These are phyloP conservation scores for Eupithecia abbreviata DNA, from an alignment of 2,888 invertebrate species.

Conservation along the genomic window DNA sequence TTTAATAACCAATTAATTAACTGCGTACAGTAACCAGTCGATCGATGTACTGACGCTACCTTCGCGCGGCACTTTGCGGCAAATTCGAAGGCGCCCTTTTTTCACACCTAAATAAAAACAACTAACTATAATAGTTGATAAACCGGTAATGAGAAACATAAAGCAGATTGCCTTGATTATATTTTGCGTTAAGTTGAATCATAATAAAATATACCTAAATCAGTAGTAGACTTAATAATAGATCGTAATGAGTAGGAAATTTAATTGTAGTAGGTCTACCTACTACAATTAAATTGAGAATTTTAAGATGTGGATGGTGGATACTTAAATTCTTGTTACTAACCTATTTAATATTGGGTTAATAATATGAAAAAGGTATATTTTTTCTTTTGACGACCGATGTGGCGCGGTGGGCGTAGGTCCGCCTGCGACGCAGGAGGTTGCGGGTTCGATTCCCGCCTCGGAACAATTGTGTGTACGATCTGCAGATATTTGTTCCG, in stretches of 20 bases:
- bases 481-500: too few relatives aligned
- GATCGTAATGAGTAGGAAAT: neutral
- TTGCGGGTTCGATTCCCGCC: too few relatives aligned
- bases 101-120: neutral
- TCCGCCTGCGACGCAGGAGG: too few relatives aligned
- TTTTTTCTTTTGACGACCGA: too few relatives aligned
- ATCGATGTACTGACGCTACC: too few relatives aligned
- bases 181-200: neutral
- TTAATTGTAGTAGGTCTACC: neutral
- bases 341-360: neutral
- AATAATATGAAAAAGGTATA: neutral
- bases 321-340: neutral
- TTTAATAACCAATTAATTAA: too few relatives aligned
- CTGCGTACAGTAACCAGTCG: too few relatives aligned
- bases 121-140: neutral
- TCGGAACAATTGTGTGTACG: too few relatives aligned
- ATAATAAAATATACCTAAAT: neutral
- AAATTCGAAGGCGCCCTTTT: too few relatives aligned
- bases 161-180: constrained; percentile 4
- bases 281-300: neutral
- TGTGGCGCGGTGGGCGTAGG: too few relatives aligned
- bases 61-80: too few relatives aligned
- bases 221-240: neutral
- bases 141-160: neutral
- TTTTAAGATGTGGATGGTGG: neutral